Percentiles rank a stretch among this genome's conserved stretches.
These are phyloP conservation scores for Calliopum simillimum DNA, from an alignment of 2,888 invertebrate species.

Conservation along the genomic window DNA sequence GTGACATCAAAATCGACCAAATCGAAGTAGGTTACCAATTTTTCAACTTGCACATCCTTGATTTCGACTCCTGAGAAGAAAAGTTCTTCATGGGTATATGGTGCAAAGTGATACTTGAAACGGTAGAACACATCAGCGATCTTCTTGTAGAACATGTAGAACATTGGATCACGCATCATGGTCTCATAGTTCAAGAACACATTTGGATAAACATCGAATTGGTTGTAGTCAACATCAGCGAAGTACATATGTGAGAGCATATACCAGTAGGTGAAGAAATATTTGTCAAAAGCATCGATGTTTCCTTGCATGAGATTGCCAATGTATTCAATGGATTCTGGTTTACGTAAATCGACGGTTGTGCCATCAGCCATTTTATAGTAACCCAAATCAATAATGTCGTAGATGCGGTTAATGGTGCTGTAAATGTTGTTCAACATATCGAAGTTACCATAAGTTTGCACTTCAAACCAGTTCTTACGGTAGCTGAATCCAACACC, in stretches of 20 bases:
- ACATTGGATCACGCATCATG: conserved; percentile 77
- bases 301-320: conserved; percentile 75
- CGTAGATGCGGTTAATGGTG: conserved; percentile 66
- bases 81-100: conserved; percentile 73
- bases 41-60: conserved; percentile 73
- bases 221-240: conserved; percentile 46
- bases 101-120: conserved; percentile 71
- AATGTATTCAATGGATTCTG: conserved; percentile 73
- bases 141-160: conserved; percentile 75
- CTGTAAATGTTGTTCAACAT: conserved; percentile 53
- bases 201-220: conserved; percentile 69
- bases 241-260: conserved; percentile 41
- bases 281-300: conserved; percentile 44
- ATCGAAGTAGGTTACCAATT: conserved; percentile 77
- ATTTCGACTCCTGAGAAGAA: conserved; percentile 72
- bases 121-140: conserved; percentile 71
- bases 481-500: conserved; percentile 72
- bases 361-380: conserved; percentile 68
- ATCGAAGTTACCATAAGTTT: conserved; percentile 49
- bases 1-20: conserved; percentile 72
- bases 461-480: conserved; percentile 61
- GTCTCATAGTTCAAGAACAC: conserved; percentile 74
- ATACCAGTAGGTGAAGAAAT: conserved; percentile 48
- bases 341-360: conserved; percentile 70
- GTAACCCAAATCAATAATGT: conserved; percentile 68